A percentile compares a stretch with the other conserved stretches of the same genome.
Conservation (phyloP, 2,888 invertebrate species). For the Hirtodrosophila alboralis region DNA sequence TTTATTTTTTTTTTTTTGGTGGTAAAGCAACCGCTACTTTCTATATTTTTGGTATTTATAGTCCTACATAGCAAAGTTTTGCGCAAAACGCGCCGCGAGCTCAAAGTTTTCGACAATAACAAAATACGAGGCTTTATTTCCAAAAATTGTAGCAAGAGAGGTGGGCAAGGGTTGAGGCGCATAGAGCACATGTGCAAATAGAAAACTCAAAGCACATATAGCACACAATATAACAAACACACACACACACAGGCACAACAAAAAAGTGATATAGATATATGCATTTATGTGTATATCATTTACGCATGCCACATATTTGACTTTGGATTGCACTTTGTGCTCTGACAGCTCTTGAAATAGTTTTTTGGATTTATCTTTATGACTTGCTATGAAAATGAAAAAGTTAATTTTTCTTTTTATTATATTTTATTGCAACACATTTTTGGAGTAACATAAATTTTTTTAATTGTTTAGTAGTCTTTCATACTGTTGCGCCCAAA, state of each 20-base stretch:
- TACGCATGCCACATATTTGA: constrained; percentile 64
- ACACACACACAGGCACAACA: constrained; percentile 19
- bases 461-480: constrained; percentile 2
- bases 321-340: constrained; percentile 50
- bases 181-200: constrained; percentile 50
- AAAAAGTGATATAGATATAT: constrained; percentile 27
- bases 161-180: not conserved
- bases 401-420: constrained; percentile 38
- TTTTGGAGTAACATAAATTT: no score
- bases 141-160: no score
- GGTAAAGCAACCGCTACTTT: constrained; percentile 17
- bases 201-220: constrained; percentile 14
- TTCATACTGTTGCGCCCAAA: constrained; percentile 32
- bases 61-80: constrained; percentile 44
- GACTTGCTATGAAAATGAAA: constrained; percentile 64
- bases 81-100: constrained; percentile 18
- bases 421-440: no score
- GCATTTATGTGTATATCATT: constrained; percentile 53
- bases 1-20: no score
- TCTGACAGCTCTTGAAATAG: constrained; percentile 16
- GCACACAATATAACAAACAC: constrained; percentile 12
- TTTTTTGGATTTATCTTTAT: constrained; percentile 35
- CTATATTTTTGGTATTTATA: constrained; percentile 48
- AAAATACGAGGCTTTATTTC: constrained; percentile 42
- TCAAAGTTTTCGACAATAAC: constrained; percentile 52